These are phyloP conservation scores for Rhamphomyia laevipes DNA, from an alignment of 2,888 invertebrate genomes.

Conservation along the genomic window DNA sequence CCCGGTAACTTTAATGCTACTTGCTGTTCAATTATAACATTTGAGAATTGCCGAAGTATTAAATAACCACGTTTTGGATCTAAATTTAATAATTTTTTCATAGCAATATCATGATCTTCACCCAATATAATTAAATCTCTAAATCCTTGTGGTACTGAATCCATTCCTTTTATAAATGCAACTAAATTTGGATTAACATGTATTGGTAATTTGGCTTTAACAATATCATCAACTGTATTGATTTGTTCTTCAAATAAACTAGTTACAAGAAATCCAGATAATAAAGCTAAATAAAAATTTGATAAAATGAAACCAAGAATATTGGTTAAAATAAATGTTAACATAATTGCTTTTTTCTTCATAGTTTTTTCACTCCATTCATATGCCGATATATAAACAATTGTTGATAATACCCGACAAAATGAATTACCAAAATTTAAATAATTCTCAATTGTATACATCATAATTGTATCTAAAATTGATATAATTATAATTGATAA, in stretches of 20 bases:
- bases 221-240: neutral
- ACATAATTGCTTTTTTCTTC: neutral
- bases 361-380: neutral
- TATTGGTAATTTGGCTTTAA: too few species aligned
- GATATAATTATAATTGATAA: neutral
- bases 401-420: neutral
- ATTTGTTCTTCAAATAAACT: neutral
- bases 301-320: neutral
- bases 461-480: neutral
- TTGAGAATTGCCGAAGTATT: too few species aligned
- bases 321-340: neutral
- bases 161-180: too few species aligned
- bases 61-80: too few species aligned
- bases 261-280: neutral
- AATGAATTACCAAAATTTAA: neutral
- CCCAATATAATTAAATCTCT: too few species aligned
- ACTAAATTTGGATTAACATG: too few species aligned
- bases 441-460: neutral
- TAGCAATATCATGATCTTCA: too few species aligned
- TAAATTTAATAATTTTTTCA: too few species aligned
- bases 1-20: too few species aligned
- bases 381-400: neutral
- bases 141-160: too few species aligned
- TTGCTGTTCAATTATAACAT: too few species aligned
- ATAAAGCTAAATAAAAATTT: neutral